A percentile compares a stretch with the other conserved stretches of the same genome.
phyloP scores from a whole-genome alignment of 1,140 invertebrate species.

The Trichoplusia ni region DNA sequence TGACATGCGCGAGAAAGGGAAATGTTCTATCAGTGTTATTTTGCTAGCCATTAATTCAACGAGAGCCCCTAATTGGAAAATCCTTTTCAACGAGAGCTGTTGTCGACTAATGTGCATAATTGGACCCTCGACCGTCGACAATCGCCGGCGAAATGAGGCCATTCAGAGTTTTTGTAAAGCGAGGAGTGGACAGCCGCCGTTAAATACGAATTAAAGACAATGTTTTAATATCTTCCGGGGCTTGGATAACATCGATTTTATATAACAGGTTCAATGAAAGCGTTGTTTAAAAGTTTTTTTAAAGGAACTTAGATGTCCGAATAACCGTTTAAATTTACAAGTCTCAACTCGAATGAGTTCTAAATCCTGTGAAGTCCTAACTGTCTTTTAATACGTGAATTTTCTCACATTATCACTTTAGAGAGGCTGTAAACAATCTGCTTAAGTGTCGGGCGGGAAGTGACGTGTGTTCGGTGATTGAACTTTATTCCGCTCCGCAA shows the following conservation, averaged over 20 bases:
- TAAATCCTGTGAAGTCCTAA: no score
- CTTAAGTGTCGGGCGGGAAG: constrained; percentile 31
- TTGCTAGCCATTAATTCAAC: constrained; percentile 52
- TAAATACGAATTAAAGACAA: constrained; percentile 23
- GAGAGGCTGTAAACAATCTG: background rate
- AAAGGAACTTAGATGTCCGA: no score
- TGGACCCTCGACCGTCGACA: constrained; percentile 48
- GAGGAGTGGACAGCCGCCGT: constrained; percentile 10
- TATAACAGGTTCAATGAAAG: no score
- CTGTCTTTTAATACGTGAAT: no score
- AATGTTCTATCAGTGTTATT: constrained; percentile 46
- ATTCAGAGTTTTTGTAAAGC: constrained; percentile 33
- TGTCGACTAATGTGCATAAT: constrained; percentile 52
- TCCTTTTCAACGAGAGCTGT: constrained; percentile 51
- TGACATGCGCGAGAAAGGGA: constrained; percentile 38
- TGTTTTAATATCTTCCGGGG: constrained; percentile 8
- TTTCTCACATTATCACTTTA: no score
- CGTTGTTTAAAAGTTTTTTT: background rate
- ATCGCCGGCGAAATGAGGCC: constrained; percentile 44
- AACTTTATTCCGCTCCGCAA: constrained; percentile 42
- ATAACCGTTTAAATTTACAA: no score
- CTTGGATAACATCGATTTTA: background rate
- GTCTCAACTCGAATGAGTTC: no score
- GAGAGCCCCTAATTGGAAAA: constrained; percentile 54
- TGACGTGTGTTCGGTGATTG: constrained; percentile 40